These are phyloP conservation scores for Brachirus orientalis DNA, from an alignment of 2,113 vertebrate genomes.

Conservation along the genomic window DNA sequence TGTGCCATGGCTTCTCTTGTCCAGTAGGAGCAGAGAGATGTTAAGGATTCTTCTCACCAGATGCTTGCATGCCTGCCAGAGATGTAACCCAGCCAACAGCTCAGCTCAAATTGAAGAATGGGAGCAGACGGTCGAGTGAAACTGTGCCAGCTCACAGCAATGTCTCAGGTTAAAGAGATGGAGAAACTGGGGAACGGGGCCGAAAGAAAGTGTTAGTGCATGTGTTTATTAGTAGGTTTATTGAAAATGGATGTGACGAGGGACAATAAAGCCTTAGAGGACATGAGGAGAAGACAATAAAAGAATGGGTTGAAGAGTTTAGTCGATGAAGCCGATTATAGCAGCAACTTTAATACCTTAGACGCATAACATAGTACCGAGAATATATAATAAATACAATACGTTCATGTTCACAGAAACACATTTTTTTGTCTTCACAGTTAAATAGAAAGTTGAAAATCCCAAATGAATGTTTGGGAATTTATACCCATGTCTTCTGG, in stretches of 20 bases:
- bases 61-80: slow-evolving; percentile 30
- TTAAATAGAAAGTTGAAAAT: not conserved
- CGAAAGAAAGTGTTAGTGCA: not conserved
- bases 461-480: not conserved
- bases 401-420: not conserved
- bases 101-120: slow-evolving; percentile 16
- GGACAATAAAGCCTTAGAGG: slow-evolving; percentile 29
- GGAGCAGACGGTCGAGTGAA: slow-evolving; percentile 14
- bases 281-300: slow-evolving; percentile 18
- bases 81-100: slow-evolving; percentile 10
- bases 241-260: slow-evolving; percentile 37
- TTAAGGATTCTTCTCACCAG: slow-evolving; percentile 32
- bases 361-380: slow-evolving; percentile 7
- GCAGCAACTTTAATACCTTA: slow-evolving; percentile 4
- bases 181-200: slow-evolving; percentile 14
- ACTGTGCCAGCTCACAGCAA: slow-evolving; percentile 7
- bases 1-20: slow-evolving; percentile 30
- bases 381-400: slow-evolving; percentile 2
- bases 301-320: not conserved
- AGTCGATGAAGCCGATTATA: slow-evolving; percentile 1
- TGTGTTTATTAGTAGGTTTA: too few species aligned
- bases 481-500: not conserved
- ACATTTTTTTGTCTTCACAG: not conserved
- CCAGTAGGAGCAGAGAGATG: slow-evolving; percentile 34
- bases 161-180: not conserved